Base-by-base conservation (phyloP, 2,113 vertebrate species). In the Ailuropoda melanoleuca region DNA sequence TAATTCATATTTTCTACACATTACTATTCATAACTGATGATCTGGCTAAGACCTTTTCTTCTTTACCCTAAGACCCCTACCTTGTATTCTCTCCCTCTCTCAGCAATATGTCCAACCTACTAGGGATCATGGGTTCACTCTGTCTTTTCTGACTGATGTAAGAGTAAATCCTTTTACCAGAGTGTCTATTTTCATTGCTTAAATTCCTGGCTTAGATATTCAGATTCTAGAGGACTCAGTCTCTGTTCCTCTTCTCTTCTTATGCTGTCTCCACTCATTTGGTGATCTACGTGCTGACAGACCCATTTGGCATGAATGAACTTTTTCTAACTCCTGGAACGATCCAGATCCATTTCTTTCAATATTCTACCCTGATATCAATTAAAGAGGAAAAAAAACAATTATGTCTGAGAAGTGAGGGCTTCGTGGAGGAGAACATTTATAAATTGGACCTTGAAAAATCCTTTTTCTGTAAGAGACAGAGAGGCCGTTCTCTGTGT, bases 11-110 rank as follows among this genome's bases (percentile, higher is more conserved):
- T 34, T 84, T 39, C 43, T 80, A 2, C 48, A 31, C 58, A 9
- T 90, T 56, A 86, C 19, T 31, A n/a, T 82, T 90, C 23, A 90
- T 46, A 72, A 68, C 2, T 70, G 24, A 68, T 50, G 21, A 62
- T 70, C 15, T 87, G 34, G 8, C 19, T 43, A 90, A 55, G 13
- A 70, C 2, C 2, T 6, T 87, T 24, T 68, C 50, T 83, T 77
- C 17, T 46, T 86, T 18, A 7, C 1, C 53, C 23, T 31, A 58
- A 19, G n/a, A 8, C 3, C 0, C 1, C 14, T 29, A 58, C 3
- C 2, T 94, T 23, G 6, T 46, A 50, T 58, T 60, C 15, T 60
- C 15, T 60, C 2, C 1, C 18, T 85, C 17, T 48, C 3, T 90
- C n/a, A 81, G 50, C 3, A 18, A 26, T 29, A 37, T 91, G 29